Percentiles rank a stretch among this genome's conserved stretches.
These are phyloP conservation scores for Lemur catta DNA, from an alignment of 2,797 vertebrate genomes.

Conservation along the genomic window DNA sequence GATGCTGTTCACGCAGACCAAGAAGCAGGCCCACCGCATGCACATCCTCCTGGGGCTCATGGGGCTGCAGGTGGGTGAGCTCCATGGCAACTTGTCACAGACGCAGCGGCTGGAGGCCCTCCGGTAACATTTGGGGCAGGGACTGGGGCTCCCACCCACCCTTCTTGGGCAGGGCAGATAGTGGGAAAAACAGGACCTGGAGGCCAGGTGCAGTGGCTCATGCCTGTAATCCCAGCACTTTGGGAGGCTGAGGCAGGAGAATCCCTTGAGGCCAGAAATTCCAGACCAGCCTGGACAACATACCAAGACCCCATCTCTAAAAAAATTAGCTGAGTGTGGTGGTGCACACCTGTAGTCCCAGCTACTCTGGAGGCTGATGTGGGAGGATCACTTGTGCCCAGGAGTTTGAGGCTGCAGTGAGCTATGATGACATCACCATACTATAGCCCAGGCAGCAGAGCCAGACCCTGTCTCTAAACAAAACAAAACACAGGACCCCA, in stretches of 20 bases:
- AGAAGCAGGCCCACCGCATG: constrained; percentile 97
- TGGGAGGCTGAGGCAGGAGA: background rate
- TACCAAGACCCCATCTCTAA: too few relatives aligned
- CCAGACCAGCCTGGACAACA: too few relatives aligned
- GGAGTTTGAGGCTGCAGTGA: background rate
- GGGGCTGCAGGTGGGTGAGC: constrained; percentile 95
- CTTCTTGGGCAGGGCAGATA: background rate
- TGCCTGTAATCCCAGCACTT: background rate
- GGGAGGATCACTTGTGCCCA: background rate
- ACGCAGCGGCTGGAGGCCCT: constrained; percentile 95
- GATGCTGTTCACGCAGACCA: constrained; percentile 98
- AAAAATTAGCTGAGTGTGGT: background rate
- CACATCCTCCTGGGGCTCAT: constrained; percentile 96
- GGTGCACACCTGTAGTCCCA: background rate
- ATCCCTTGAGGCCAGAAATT: background rate
- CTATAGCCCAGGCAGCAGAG: background rate
- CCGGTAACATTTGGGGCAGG: constrained; percentile 80
- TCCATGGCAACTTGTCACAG: constrained; percentile 97
- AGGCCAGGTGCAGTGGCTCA: background rate
- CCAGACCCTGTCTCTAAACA: background rate
- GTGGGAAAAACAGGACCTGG: background rate
- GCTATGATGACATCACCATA: background rate
- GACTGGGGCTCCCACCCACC: background rate
- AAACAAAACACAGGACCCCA: background rate
- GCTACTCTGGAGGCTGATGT: background rate